Conservation (phyloP, 2,797 vertebrate species). For the Oreortyx pictus region DNA sequence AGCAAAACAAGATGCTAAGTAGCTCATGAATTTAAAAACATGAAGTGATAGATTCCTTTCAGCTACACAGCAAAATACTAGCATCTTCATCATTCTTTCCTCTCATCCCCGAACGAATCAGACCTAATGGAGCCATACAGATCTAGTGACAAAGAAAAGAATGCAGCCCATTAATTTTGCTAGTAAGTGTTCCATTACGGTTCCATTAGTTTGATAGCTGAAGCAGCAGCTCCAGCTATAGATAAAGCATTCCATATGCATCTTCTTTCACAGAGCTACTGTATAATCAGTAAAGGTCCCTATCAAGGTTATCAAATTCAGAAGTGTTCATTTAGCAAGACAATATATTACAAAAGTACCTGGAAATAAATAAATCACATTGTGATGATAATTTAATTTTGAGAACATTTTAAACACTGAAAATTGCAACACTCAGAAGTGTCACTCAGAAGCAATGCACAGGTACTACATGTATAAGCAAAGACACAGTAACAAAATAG, state of each 20-base stretch:
- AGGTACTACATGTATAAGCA: neutral
- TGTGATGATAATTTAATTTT: neutral
- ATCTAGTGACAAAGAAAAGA: conserved; percentile 41
- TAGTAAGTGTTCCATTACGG: conserved; percentile 32
- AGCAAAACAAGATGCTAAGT: neutral
- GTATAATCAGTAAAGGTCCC: neutral
- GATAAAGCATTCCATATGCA: neutral
- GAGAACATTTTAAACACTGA: neutral
- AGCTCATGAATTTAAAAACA: neutral
- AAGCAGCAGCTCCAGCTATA: conserved; percentile 22
- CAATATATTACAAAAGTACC: neutral
- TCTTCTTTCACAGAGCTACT: conserved; percentile 10
- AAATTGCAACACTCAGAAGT: neutral
- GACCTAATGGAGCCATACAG: conserved; percentile 44
- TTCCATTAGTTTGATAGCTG: conserved; percentile 46
- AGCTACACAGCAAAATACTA: neutral
- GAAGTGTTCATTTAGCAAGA: neutral
- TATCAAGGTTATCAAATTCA: neutral
- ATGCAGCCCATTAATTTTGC: conserved; percentile 35
- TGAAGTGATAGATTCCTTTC: neutral
- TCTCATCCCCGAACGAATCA: neutral
- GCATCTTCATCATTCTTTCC: neutral
- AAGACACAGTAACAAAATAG: neutral
- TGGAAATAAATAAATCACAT: neutral
- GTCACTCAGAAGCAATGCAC: neutral